phyloP scores from a whole-genome alignment of 2,797 vertebrate genomes.

The Harpagifer antarcticus region DNA sequence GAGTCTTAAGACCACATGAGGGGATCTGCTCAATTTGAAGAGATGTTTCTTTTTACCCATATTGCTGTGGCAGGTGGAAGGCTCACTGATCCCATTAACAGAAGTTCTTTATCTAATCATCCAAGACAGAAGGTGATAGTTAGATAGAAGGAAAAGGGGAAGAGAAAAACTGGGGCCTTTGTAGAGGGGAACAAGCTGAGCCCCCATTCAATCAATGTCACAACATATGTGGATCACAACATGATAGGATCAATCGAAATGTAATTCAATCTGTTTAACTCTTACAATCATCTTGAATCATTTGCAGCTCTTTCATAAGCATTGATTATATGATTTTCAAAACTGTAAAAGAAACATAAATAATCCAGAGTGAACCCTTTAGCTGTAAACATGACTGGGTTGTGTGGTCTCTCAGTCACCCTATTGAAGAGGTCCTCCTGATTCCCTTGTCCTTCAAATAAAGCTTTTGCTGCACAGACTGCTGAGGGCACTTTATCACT shows the following conservation, averaged over 20 bases:
- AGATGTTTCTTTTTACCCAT: conserved; percentile 47
- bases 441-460: conserved; percentile 63
- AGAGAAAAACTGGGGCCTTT: neutral
- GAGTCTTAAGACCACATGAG: conserved; percentile 57
- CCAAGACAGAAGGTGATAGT: conserved; percentile 45
- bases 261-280: neutral
- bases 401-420: conserved; percentile 55
- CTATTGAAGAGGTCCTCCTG: conserved; percentile 54
- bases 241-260: conserved; percentile 2
- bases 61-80: conserved; percentile 66
- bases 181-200: neutral
- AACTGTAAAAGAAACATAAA: neutral
- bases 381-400: conserved; percentile 51
- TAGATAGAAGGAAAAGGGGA: conserved; percentile 21
- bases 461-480: conserved; percentile 45
- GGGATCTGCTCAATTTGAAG: conserved; percentile 64
- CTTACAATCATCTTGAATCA: neutral
- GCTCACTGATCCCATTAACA: conserved; percentile 67
- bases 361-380: conserved; percentile 24
- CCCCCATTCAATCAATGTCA: conserved; percentile 15
- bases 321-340: neutral
- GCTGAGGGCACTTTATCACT: conserved; percentile 54
- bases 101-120: conserved; percentile 64
- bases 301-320: neutral
- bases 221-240: neutral